These are phyloP conservation scores for Penaeus monodon DNA, from an alignment of 2,888 invertebrate genomes.

Conservation along the genomic window DNA sequence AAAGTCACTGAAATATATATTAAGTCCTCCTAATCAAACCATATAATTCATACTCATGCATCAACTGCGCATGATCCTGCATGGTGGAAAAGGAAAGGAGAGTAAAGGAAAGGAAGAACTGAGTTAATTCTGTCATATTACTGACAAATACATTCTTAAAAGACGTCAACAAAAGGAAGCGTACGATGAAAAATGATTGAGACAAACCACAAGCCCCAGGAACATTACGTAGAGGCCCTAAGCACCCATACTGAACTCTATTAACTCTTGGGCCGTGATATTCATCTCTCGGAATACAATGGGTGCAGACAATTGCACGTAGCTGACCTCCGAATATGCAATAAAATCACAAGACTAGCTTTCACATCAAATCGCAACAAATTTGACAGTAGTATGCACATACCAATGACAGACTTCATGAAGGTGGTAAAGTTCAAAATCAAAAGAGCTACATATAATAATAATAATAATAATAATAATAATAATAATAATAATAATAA, in stretches of 20 bases:
- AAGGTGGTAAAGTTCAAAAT: conserved; percentile 9
- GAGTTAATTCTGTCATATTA: too few relatives aligned
- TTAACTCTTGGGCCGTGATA: conserved; percentile 11
- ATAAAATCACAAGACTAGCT: conserved; percentile 57
- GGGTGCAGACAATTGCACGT: conserved; percentile 29
- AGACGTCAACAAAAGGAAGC: neutral
- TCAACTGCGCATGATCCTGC: too few relatives aligned
- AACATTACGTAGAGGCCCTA: conserved; percentile 13
- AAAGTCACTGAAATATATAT: neutral
- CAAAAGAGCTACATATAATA: too few relatives aligned
- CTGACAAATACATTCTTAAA: neutral
- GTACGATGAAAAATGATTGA: neutral
- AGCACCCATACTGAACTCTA: conserved; percentile 31
- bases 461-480: too few relatives aligned
- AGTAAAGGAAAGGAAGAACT: too few relatives aligned
- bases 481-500: too few relatives aligned
- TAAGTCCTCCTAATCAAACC: too few relatives aligned
- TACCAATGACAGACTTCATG: conserved; percentile 16
- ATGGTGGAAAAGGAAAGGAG: too few relatives aligned
- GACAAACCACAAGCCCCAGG: conserved; percentile 27
- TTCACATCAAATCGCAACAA: conserved; percentile 36
- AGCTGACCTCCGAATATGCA: conserved; percentile 21
- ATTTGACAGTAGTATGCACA: conserved; percentile 32
- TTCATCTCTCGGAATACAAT: conserved; percentile 16
- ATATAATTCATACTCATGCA: too few relatives aligned